These are phyloP conservation scores for Leptopilina drosophilae DNA, from an alignment of 2,888 invertebrate genomes.

Conservation along the genomic window DNA sequence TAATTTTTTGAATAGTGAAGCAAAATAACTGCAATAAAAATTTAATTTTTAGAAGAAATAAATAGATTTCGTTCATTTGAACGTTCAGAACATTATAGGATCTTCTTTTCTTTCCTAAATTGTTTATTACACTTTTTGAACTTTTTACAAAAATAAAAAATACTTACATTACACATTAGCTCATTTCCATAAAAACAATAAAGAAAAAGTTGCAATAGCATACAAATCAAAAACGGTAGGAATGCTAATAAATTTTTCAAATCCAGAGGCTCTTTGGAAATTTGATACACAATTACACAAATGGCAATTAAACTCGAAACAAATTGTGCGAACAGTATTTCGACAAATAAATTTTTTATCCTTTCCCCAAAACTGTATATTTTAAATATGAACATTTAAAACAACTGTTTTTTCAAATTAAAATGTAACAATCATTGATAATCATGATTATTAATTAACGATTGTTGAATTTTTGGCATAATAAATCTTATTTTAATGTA, in stretches of 20 bases:
- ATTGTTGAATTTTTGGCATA: too few relatives aligned
- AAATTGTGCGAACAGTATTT: constrained; percentile 6
- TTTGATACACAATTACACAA: background rate
- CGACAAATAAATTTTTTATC: background rate
- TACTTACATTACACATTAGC: background rate
- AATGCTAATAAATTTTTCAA: background rate
- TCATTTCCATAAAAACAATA: background rate
- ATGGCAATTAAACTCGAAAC: background rate
- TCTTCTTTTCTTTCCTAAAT: too few relatives aligned
- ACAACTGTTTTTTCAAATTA: too few relatives aligned
- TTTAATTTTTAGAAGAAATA: too few relatives aligned
- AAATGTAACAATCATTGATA: too few relatives aligned
- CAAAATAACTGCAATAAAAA: too few relatives aligned
- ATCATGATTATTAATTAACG: too few relatives aligned
- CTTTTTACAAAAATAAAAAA: background rate
- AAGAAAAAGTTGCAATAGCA: background rate
- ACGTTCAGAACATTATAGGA: too few relatives aligned
- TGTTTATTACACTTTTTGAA: too few relatives aligned
- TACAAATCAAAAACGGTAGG: background rate
- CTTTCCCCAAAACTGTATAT: background rate
- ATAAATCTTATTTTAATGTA: too few relatives aligned
- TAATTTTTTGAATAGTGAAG: too few relatives aligned
- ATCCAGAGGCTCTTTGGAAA: background rate
- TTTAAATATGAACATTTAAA: background rate
- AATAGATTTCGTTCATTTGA: too few relatives aligned